Evolutionary conservation across 2,113 vertebrate species (phyloP), one percentile per base, ranked within the genome.

Genomic region (Orientallactaga bullata): DNA sequence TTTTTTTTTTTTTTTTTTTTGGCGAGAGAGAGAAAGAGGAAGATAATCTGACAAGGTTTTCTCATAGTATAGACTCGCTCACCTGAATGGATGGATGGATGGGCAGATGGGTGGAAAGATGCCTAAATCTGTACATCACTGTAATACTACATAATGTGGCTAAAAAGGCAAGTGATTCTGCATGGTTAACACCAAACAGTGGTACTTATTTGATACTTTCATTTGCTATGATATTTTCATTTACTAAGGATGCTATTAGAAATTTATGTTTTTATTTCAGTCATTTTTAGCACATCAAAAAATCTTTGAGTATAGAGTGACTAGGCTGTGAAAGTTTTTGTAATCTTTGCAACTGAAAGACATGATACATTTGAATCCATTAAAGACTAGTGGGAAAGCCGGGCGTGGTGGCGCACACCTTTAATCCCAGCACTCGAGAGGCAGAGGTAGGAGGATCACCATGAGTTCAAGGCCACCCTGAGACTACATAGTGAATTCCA

Each of bases 261-360:
- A 78, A 95, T 89, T 82, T 30, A 80, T 85, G 42, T 90, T 84
- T 96, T 90, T 66, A 84, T 78, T 96, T 94, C 92, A 85, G 61
- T 92, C 91, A 95, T 77, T 87, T 88, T 95, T 94, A 95, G 92
- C 90, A 80, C 72, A 91, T 96, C 65, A 23, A 66, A 89, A 95
- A 84, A 61, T 97, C n/a, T n/a, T n/a, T n/a, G n/a, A n/a, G n/a
- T n/a, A n/a, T n/a, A n/a, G n/a, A n/a, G n/a, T n/a, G n/a, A n/a
- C n/a, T n/a, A n/a, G 74, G 47, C 95, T 73, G 96, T 96, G 89
- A 95, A 96, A 95, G 83, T 96, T n/a, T 97, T 97, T 98, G 89
- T 97, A 97, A 97, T 88, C 94, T 96, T 97, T 95, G 80, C 96
- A 95, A 47, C 88, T 84, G 96, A 95, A 97, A 95, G 24, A 96